These are phyloP conservation scores for Pteropus rufus DNA, from an alignment of 2,797 vertebrate genomes.

Conservation along the genomic window DNA sequence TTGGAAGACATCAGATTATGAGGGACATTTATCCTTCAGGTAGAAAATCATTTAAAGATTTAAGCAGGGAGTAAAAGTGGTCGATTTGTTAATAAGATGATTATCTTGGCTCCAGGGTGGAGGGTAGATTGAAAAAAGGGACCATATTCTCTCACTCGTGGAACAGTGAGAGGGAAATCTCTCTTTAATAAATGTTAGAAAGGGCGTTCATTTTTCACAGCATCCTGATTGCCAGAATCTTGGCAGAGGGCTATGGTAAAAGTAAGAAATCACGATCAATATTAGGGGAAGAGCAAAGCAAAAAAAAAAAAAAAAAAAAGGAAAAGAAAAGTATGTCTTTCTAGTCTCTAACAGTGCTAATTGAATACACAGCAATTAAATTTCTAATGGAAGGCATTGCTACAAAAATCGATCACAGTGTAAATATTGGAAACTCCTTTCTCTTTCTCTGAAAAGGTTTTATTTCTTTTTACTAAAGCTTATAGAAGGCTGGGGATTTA, in stretches of 20 bases:
- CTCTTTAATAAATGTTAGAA: background rate
- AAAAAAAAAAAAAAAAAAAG: background rate
- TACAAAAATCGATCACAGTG: background rate
- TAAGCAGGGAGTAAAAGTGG: background rate
- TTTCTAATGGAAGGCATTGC: background rate
- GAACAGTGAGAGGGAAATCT: background rate
- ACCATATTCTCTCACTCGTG: background rate
- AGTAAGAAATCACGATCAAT: background rate
- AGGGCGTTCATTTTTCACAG: background rate
- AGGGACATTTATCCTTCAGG: background rate
- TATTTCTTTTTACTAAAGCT: background rate
- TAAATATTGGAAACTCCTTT: background rate
- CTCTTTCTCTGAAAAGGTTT: background rate
- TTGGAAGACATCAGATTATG: background rate
- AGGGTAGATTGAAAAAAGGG: background rate
- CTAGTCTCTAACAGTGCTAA: background rate
- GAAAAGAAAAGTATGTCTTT: background rate
- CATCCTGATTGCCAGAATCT: background rate
- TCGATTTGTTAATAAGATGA: background rate
- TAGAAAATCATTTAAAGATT: background rate
- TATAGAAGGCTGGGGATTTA: background rate
- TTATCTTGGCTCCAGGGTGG: background rate
- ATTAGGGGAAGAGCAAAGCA: background rate
- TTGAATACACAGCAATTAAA: background rate
- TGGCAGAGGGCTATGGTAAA: background rate